Evolutionary conservation across 2,888 invertebrate genomes (phyloP).

Genomic region (Cynaeus angustus): DNA sequence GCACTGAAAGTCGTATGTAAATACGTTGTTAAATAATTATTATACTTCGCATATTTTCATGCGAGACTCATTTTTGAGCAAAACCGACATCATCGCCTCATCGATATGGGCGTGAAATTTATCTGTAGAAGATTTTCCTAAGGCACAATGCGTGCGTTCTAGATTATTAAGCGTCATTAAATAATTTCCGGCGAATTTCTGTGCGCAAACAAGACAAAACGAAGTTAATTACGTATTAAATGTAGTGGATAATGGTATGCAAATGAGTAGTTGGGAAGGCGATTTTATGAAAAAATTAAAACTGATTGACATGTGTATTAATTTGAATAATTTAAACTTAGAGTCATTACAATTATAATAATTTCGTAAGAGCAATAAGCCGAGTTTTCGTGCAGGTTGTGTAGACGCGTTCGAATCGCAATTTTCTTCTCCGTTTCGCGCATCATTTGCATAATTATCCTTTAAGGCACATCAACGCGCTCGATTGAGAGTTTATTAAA

Average conservation of each 20-base stretch:
- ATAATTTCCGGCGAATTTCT: conserved; percentile 51
- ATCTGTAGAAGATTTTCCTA: conserved; percentile 15
- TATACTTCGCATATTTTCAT: too few relatives aligned
- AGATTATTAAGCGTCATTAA: conserved; percentile 50
- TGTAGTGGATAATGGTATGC: conserved; percentile 50
- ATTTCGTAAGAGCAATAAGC: conserved; percentile 45
- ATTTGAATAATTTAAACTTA: conserved; percentile 54
- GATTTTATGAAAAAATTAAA: conserved; percentile 45
- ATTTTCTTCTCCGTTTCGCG: conserved; percentile 43
- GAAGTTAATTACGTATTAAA: conserved; percentile 46
- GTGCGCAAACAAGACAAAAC: conserved; percentile 42
- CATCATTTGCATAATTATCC: conserved; percentile 49
- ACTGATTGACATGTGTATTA: conserved; percentile 55
- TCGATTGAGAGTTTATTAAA: conserved; percentile 41
- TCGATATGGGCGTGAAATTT: conserved; percentile 28
- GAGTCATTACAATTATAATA: conserved; percentile 54
- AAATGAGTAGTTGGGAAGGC: conserved; percentile 46
- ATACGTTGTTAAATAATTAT: too few relatives aligned
- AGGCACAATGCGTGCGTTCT: conserved; percentile 44
- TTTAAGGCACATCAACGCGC: conserved; percentile 49
- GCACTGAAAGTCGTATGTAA: too few relatives aligned
- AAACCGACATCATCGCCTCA: conserved; percentile 23
- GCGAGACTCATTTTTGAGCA: not conserved
- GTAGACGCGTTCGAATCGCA: conserved; percentile 12
- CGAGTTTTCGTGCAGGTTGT: conserved; percentile 32